phyloP scores from a whole-genome alignment of 2,888 invertebrate genomes.

The Lydus trimaculatus region DNA sequence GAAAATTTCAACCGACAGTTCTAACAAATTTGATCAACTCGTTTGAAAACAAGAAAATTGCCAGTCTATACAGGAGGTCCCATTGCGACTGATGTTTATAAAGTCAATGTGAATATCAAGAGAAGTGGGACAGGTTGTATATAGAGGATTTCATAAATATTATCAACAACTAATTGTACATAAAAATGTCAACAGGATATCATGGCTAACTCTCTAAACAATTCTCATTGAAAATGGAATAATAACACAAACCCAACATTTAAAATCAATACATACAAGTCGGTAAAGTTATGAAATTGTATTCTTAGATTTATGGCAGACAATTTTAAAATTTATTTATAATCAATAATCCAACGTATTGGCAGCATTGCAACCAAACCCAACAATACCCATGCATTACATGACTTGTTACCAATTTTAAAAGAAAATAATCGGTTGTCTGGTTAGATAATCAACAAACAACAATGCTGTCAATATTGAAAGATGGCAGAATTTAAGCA shows the following conservation, averaged over 20 bases:
- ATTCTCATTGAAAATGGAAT: neutral
- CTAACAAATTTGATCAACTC: neutral
- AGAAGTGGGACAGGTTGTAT: neutral
- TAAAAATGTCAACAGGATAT: neutral
- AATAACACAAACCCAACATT: neutral
- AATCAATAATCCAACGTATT: neutral
- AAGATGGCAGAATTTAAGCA: conserved; percentile 23
- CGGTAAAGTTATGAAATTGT: neutral
- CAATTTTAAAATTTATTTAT: neutral
- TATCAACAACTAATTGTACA: neutral
- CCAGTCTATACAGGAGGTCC: too few species aligned
- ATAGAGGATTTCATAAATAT: neutral
- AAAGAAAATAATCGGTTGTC: neutral
- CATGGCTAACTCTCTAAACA: neutral
- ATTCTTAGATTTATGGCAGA: neutral
- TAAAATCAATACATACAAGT: neutral
- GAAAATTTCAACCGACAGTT: neutral
- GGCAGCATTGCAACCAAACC: neutral
- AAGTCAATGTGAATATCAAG: too few species aligned
- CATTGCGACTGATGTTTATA: too few species aligned
- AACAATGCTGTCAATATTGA: conserved; percentile 24
- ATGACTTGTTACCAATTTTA: neutral
- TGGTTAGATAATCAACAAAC: neutral
- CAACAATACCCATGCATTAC: neutral
- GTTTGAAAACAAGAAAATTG: neutral